Conservation (phyloP, 2,113 vertebrate genomes). For the Podarcis cretensis region DNA sequence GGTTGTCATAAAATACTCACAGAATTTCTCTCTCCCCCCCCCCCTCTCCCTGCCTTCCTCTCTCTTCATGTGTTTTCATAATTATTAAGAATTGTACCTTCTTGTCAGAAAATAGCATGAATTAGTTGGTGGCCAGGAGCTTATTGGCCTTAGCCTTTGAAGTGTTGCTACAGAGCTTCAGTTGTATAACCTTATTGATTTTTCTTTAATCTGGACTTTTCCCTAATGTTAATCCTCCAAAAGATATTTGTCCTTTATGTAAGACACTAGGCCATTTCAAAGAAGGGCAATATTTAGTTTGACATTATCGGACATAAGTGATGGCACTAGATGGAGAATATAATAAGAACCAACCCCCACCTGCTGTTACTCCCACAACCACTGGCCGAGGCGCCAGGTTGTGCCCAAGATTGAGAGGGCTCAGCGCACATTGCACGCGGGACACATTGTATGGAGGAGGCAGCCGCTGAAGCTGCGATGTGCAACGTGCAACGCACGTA, state of each 20-base stretch:
- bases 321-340: background rate
- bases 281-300: background rate
- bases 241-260: slow-evolving; percentile 65
- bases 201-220: slow-evolving; percentile 65
- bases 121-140: slow-evolving; percentile 41
- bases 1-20: slow-evolving; percentile 42
- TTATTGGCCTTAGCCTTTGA: slow-evolving; percentile 54
- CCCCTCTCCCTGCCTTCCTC: background rate
- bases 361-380: background rate
- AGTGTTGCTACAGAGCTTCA: slow-evolving; percentile 34
- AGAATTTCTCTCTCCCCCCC: background rate
- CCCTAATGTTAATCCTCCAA: slow-evolving; percentile 59
- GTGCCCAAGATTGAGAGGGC: too few species aligned
- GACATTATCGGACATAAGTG: background rate
- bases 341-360: background rate
- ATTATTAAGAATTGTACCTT: slow-evolving; percentile 42
- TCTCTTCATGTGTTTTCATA: slow-evolving; percentile 37
- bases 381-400: background rate
- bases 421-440: too few species aligned
- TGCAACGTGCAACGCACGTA: too few species aligned
- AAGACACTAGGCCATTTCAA: slow-evolving; percentile 26
- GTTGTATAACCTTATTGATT: slow-evolving; percentile 33
- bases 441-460: too few species aligned
- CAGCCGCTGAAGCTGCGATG: too few species aligned
- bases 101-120: slow-evolving; percentile 48